phyloP scores from a whole-genome alignment of 2,113 vertebrate species.

The Calcarius ornatus region DNA sequence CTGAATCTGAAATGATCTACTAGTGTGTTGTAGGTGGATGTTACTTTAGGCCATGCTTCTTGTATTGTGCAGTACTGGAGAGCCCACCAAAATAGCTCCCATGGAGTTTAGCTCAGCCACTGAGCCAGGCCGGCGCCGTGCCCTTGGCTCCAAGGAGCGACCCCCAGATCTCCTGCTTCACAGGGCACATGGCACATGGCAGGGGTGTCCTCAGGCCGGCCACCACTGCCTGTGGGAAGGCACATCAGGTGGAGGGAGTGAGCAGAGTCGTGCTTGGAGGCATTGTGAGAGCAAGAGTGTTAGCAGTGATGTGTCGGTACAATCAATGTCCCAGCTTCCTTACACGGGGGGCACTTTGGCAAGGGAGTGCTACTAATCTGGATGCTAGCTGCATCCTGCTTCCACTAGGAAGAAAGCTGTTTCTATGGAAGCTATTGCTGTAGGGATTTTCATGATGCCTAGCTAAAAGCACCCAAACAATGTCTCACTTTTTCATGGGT shows the following conservation, averaged over 20 bases:
- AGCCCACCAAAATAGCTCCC: conserved; percentile 67
- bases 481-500: conserved; percentile 32
- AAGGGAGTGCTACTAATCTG: conserved; percentile 23
- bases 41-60: conserved; percentile 49
- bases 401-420: conserved; percentile 34
- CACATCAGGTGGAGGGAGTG: background rate
- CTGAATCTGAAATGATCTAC: conserved; percentile 59
- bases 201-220: background rate
- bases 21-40: conserved; percentile 54
- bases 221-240: background rate
- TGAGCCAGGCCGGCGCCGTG: background rate
- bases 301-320: conserved; percentile 51
- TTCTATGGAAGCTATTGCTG: conserved; percentile 48
- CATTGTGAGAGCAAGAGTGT: background rate
- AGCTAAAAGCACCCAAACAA: conserved; percentile 37
- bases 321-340: conserved; percentile 52
- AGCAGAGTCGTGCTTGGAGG: background rate
- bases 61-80: conserved; percentile 47
- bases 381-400: conserved; percentile 34
- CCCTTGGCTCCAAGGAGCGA: background rate
- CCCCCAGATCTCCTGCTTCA: background rate
- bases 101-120: conserved; percentile 67
- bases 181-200: background rate
- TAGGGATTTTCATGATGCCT: conserved; percentile 16
- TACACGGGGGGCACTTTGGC: background rate